Percentiles rank a stretch among this genome's conserved stretches.
These are phyloP conservation scores for Drosophila ogumai DNA, from an alignment of 1,140 invertebrate genomes.

Conservation along the genomic window DNA sequence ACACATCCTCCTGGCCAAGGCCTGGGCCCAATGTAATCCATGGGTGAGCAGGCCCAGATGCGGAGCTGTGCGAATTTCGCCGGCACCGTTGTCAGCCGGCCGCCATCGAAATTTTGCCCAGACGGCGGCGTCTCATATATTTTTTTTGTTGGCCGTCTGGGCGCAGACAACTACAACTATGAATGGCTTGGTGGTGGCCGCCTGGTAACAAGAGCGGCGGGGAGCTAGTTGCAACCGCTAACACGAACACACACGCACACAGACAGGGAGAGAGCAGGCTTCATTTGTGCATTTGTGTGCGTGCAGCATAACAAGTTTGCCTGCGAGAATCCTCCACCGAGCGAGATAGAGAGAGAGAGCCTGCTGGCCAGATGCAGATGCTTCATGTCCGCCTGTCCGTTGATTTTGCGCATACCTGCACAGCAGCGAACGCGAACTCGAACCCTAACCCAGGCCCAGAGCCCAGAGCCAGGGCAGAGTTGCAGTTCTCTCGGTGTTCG, in stretches of 20 bases:
- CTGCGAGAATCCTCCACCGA: conserved; percentile 38
- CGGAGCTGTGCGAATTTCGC: conserved; percentile 23
- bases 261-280: conserved; percentile 12
- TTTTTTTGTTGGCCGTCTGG: conserved; percentile 24
- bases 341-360: conserved; percentile 4
- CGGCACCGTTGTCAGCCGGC: conserved; percentile 22
- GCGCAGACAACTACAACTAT: conserved; percentile 30
- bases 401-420: conserved; percentile 39
- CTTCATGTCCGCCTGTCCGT: conserved; percentile 15
- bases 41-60: background rate
- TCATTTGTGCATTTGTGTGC: conserved; percentile 1
- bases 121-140: conserved; percentile 31
- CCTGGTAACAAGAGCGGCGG: conserved; percentile 33
- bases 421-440: conserved; percentile 4
- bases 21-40: background rate
- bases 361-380: conserved; percentile 36
- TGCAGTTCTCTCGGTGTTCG: conserved; percentile 6
- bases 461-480: background rate
- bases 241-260: conserved; percentile 25
- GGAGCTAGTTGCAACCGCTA: conserved; percentile 21
- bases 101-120: conserved; percentile 24
- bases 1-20: background rate
- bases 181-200: conserved; percentile 20
- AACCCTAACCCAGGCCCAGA: background rate
- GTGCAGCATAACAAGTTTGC: conserved; percentile 68